phyloP scores from a whole-genome alignment of 2,888 invertebrate species.

The Epistrophella euchroma region DNA sequence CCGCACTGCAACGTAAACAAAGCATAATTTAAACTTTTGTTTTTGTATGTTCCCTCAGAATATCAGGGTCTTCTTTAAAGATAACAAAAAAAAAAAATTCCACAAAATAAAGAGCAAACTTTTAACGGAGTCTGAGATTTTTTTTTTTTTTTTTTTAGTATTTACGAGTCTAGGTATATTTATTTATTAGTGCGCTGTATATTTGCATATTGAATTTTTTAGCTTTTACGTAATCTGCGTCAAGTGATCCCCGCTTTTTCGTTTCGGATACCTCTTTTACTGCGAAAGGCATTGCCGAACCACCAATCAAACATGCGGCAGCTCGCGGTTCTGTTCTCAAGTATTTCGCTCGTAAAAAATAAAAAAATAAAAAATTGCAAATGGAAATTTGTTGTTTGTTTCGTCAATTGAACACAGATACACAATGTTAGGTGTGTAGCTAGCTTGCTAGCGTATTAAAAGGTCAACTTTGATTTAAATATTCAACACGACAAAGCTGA shows the following conservation, averaged over 20 bases:
- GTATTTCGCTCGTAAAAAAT: slow-evolving; percentile 36
- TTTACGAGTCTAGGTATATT: not conserved
- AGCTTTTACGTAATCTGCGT: slow-evolving; percentile 68
- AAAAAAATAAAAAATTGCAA: slow-evolving; percentile 9
- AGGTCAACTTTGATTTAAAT: slow-evolving; percentile 62
- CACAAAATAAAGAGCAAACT: slow-evolving; percentile 46
- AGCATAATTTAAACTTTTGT: slow-evolving; percentile 52
- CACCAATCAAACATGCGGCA: not conserved
- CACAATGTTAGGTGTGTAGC: slow-evolving; percentile 30
- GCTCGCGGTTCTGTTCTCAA: slow-evolving; percentile 62
- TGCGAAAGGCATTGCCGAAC: slow-evolving; percentile 50
- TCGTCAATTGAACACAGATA: slow-evolving; percentile 44
- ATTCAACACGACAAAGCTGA: slow-evolving; percentile 20
- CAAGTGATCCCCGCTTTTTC: slow-evolving; percentile 58
- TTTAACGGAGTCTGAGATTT: slow-evolving; percentile 4
- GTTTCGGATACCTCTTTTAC: slow-evolving; percentile 47
- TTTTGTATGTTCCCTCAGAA: slow-evolving; percentile 17
- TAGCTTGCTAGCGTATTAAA: slow-evolving; percentile 43
- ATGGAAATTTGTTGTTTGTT: slow-evolving; percentile 57
- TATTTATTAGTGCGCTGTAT: slow-evolving; percentile 39
- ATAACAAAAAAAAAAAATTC: slow-evolving; percentile 40
- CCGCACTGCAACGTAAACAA: slow-evolving; percentile 71
- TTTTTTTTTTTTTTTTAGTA: too few species aligned
- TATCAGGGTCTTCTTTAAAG: slow-evolving; percentile 29
- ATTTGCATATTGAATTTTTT: slow-evolving; percentile 68